Conservation (phyloP, 2,888 invertebrate genomes). For the Oxystoma pomonae region DNA sequence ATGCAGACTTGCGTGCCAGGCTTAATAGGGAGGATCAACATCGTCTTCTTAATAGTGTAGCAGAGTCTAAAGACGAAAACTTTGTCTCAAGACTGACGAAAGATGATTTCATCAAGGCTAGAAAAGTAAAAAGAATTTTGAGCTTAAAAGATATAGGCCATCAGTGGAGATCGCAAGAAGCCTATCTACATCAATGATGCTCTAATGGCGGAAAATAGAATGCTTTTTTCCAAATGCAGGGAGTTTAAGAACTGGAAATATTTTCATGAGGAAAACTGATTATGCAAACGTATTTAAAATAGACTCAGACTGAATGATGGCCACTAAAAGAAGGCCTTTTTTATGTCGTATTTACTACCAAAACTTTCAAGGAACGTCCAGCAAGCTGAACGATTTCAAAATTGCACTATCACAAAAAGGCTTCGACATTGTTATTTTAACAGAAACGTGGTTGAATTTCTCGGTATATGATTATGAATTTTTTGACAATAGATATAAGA, state of each 20-base stretch:
- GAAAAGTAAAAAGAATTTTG: too few relatives aligned
- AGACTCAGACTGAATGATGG: constrained; percentile 9
- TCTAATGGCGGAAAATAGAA: too few relatives aligned
- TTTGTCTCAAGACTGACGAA: too few relatives aligned
- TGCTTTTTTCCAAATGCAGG: too few relatives aligned
- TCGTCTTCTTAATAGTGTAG: too few relatives aligned
- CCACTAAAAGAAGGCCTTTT: constrained; percentile 6
- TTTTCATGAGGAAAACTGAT: constrained; percentile 11
- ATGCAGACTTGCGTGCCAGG: too few relatives aligned
- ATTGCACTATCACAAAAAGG: constrained; percentile 1
- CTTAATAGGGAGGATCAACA: too few relatives aligned
- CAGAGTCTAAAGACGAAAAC: too few relatives aligned
- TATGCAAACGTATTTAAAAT: constrained; percentile 8
- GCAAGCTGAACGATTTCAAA: constrained; percentile 9
- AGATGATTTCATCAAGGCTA: too few relatives aligned
- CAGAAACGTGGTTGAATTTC: constrained; percentile 10
- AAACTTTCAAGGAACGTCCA: constrained; percentile 11
- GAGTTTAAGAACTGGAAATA: constrained; percentile 10
- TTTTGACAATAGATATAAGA: constrained; percentile 4
- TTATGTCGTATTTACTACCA: constrained; percentile 8
- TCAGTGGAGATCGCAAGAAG: too few relatives aligned
- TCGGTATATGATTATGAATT: constrained; percentile 9
- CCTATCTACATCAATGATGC: too few relatives aligned
- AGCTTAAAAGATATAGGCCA: too few relatives aligned
- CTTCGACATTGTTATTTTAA: constrained; percentile 9